These are phyloP conservation scores for Notiomystis cincta DNA, from an alignment of 2,113 vertebrate species.

Conservation along the genomic window DNA sequence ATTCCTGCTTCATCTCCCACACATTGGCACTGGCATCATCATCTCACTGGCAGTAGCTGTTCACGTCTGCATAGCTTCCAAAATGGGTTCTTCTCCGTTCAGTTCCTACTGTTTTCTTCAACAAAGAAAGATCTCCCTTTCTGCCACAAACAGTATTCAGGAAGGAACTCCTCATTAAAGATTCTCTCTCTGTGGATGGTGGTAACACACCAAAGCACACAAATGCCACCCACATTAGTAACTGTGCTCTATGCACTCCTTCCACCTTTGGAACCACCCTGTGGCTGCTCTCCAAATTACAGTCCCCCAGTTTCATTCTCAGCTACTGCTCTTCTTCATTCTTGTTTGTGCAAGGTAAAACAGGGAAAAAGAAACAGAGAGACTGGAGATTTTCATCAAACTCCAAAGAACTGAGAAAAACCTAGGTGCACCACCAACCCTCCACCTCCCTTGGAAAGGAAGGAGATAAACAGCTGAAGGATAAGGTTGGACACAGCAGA, in stretches of 20 bases:
- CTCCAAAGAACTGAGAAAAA: neutral
- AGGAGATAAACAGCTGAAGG: neutral
- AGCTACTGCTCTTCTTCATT: neutral
- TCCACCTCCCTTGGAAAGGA: neutral
- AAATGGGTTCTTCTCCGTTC: neutral
- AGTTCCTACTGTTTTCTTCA: neutral
- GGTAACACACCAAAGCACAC: neutral
- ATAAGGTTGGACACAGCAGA: neutral
- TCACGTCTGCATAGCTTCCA: neutral
- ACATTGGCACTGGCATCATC: neutral
- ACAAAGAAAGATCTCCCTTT: neutral
- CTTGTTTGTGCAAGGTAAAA: neutral
- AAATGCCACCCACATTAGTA: neutral
- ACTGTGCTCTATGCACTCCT: neutral
- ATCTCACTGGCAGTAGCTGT: neutral
- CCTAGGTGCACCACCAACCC: too few species aligned
- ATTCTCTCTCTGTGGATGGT: neutral
- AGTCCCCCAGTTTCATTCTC: neutral
- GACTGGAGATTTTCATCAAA: neutral
- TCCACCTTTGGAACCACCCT: neutral
- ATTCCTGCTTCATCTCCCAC: neutral
- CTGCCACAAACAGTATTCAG: neutral
- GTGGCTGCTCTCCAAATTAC: neutral
- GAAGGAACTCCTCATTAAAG: neutral
- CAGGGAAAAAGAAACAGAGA: neutral